Percentiles rank a stretch among this genome's conserved stretches.
Evolutionary conservation across 2,113 vertebrate genomes (phyloP).

Genomic region (Haplochromis burtoni): DNA sequence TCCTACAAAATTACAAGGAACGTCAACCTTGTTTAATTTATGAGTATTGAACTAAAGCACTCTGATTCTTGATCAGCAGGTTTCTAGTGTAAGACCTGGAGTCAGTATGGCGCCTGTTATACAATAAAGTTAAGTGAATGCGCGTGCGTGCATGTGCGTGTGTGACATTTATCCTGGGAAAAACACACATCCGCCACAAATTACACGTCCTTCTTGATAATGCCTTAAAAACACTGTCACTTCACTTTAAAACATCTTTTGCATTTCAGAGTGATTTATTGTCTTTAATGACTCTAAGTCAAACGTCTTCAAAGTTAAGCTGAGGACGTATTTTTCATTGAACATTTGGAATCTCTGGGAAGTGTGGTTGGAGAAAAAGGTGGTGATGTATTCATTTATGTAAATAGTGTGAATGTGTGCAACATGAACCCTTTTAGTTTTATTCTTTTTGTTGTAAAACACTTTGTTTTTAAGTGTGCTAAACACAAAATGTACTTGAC

Average conservation of each 20-base stretch:
- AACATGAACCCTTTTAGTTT: neutral
- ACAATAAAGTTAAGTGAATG: neutral
- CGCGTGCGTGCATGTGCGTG: accelerated
- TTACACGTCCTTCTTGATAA: neutral
- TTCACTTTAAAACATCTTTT: neutral
- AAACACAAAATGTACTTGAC: neutral
- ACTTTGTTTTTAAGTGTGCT: neutral
- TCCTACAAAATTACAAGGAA: neutral
- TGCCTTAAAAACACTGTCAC: neutral
- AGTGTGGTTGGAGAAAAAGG: neutral
- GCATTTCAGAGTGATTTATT: neutral
- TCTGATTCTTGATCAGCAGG: neutral
- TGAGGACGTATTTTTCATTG: neutral
- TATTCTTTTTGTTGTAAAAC: neutral
- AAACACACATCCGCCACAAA: neutral
- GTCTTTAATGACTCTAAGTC: neutral
- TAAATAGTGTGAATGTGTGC: neutral
- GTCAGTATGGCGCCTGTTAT: neutral
- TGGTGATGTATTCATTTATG: neutral
- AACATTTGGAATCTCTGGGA: neutral
- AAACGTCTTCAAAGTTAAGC: neutral
- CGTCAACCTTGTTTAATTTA: neutral
- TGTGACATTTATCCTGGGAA: neutral
- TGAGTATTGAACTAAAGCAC: neutral
- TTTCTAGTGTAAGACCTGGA: neutral